Conservation (phyloP, 1,140 invertebrate genomes). For the Plodia interpunctella region DNA sequence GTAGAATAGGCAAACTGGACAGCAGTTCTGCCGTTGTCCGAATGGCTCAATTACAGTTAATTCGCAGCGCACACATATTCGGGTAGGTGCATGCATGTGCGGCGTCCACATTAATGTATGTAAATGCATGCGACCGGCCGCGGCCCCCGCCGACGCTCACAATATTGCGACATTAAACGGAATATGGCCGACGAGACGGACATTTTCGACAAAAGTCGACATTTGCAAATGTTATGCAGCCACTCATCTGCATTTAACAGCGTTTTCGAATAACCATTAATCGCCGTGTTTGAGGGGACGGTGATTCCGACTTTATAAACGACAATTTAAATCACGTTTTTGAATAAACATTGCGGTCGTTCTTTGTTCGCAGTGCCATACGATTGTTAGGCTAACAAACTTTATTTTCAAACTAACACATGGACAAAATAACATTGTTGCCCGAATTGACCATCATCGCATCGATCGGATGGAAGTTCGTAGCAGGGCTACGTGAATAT, state of each 20-base stretch:
- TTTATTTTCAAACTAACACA: background rate
- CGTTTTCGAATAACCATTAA: conserved; percentile 43
- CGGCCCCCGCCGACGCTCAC: conserved; percentile 61
- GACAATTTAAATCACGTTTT: background rate
- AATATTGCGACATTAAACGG: conserved; percentile 73
- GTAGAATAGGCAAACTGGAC: conserved; percentile 40
- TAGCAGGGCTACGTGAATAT: background rate
- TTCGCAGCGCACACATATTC: conserved; percentile 68
- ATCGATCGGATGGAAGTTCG: background rate
- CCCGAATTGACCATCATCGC: background rate
- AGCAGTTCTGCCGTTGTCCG: conserved; percentile 55
- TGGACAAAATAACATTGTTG: background rate
- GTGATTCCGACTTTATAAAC: conserved; percentile 1
- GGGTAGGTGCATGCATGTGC: conserved; percentile 64
- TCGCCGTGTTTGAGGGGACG: conserved; percentile 8
- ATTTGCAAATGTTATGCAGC: conserved; percentile 62
- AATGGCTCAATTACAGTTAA: conserved; percentile 77
- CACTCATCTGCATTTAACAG: conserved; percentile 56
- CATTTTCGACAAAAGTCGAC: conserved; percentile 69
- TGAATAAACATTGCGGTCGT: background rate
- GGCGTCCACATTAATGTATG: conserved; percentile 71
- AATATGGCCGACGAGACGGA: conserved; percentile 69
- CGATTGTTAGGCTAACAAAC: background rate
- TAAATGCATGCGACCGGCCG: conserved; percentile 72
- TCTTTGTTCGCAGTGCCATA: no score